Percentiles rank a stretch among this genome's conserved stretches.
These are phyloP conservation scores for Hepsetus odoe DNA, from an alignment of 2,113 vertebrate genomes.

Conservation along the genomic window DNA sequence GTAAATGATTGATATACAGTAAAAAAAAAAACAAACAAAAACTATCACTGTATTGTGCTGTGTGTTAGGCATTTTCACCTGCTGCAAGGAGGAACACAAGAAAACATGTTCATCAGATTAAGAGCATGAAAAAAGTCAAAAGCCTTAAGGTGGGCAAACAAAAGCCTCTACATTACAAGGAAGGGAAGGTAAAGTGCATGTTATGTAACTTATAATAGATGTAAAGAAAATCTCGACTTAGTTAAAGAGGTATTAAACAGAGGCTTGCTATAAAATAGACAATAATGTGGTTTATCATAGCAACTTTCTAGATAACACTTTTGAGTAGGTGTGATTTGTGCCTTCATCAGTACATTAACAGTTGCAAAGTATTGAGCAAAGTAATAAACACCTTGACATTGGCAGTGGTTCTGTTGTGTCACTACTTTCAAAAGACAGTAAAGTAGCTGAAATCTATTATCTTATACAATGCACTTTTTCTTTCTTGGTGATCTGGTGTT, in stretches of 20 bases:
- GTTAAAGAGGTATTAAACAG: conserved; percentile 24
- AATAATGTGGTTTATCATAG: conserved; percentile 14
- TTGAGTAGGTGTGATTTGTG: not conserved
- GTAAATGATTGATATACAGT: conserved; percentile 43
- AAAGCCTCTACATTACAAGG: conserved; percentile 30
- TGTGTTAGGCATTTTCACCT: conserved; percentile 48
- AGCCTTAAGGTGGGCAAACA: conserved; percentile 36
- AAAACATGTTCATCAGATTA: conserved; percentile 40
- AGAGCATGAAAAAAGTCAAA: conserved; percentile 39
- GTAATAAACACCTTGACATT: not conserved
- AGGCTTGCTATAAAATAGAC: conserved; percentile 17
- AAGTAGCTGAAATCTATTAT: no score
- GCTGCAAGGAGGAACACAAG: conserved; percentile 34
- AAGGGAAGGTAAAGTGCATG: conserved; percentile 32
- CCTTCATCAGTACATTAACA: conserved; percentile 1
- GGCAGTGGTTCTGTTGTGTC: not conserved
- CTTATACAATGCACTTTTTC: no score
- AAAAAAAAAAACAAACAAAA: conserved; percentile 35
- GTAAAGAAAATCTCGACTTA: conserved; percentile 19
- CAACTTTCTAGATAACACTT: conserved; percentile 10
- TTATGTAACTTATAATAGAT: conserved; percentile 22
- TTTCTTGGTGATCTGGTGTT: no score
- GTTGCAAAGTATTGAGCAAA: not conserved
- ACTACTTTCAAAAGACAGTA: no score
- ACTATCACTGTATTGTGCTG: conserved; percentile 44